Percentiles rank a stretch among this genome's conserved stretches.
phyloP scores from a whole-genome alignment of 2,797 vertebrate genomes.

The Characodon lateralis region DNA sequence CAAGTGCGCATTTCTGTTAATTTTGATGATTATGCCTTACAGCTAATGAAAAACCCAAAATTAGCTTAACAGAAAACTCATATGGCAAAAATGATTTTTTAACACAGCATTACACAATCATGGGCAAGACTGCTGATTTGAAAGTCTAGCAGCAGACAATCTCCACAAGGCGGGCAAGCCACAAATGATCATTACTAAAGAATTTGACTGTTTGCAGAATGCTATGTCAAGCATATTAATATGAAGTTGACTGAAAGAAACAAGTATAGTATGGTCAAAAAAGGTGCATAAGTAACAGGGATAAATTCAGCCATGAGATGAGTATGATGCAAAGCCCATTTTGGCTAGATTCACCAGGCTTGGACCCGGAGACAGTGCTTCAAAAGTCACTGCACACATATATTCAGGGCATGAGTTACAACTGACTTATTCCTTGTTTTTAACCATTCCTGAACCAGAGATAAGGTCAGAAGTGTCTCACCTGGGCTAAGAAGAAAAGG shows the following conservation, averaged over 20 bases:
- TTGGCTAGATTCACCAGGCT: not conserved
- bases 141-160: not conserved
- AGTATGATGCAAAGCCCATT: not conserved
- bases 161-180: too few species aligned
- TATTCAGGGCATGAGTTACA: not conserved
- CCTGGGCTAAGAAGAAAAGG: not conserved
- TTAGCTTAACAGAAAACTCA: not conserved
- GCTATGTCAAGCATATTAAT: not conserved
- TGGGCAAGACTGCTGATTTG: not conserved
- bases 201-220: not conserved
- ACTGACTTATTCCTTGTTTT: not conserved
- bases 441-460: not conserved
- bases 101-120: not conserved
- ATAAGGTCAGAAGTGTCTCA: not conserved
- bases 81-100: not conserved
- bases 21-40: not conserved
- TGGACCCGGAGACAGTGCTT: not conserved
- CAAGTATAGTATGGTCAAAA: not conserved
- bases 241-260: not conserved
- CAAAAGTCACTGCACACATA: not conserved
- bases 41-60: not conserved
- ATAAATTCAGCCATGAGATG: not conserved
- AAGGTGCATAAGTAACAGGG: not conserved
- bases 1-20: not conserved
- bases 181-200: not conserved